phyloP scores from a whole-genome alignment of 2,113 vertebrate species.

The Cygnus buccinator region DNA sequence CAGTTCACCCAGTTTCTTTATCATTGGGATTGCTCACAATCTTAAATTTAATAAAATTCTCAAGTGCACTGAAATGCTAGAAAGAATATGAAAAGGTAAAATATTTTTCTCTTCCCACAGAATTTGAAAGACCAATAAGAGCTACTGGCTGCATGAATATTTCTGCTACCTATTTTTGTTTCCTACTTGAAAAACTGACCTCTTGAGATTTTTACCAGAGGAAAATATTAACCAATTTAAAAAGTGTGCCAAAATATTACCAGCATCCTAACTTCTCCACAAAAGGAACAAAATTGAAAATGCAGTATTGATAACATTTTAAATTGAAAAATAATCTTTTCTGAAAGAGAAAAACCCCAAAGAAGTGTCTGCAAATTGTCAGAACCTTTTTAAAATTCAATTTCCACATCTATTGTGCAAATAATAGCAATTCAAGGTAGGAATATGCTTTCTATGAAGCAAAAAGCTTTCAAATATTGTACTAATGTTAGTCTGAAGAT shows the following conservation, averaged over 20 bases:
- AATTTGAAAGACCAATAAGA: neutral
- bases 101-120: neutral
- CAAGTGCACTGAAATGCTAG: neutral
- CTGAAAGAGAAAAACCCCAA: accelerated
- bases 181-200: neutral
- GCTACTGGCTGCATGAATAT: neutral
- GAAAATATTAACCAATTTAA: neutral
- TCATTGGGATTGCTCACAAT: neutral
- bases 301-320: neutral
- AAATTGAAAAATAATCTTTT: neutral
- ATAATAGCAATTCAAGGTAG: neutral
- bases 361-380: neutral
- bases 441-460: neutral
- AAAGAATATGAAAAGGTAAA: neutral
- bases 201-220: neutral
- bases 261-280: neutral
- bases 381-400: neutral
- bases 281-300: neutral
- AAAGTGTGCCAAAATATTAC: neutral
- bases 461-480: neutral
- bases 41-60: neutral
- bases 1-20: neutral
- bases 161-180: neutral
- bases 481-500: neutral
- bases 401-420: neutral